These are phyloP conservation scores for Bombus haemorrhoidalis DNA, from an alignment of 1,140 invertebrate species.

Conservation along the genomic window DNA sequence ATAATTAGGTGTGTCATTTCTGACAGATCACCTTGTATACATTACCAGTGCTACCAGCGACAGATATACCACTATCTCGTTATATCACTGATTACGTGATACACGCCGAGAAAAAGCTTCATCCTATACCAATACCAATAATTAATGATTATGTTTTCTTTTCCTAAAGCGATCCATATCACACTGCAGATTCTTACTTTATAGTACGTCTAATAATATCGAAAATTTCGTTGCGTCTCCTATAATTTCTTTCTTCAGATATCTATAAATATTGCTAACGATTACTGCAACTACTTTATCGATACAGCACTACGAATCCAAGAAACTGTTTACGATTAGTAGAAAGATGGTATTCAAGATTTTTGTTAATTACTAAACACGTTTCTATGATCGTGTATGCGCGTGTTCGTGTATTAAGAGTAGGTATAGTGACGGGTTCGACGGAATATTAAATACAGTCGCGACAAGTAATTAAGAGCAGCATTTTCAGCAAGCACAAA, in stretches of 20 bases:
- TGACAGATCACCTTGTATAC: not conserved
- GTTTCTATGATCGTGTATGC: not conserved
- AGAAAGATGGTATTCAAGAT: not conserved
- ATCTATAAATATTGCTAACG: slow-evolving; percentile 17
- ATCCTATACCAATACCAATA: not conserved
- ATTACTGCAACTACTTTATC: slow-evolving; percentile 19
- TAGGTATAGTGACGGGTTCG: not conserved
- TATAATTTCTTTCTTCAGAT: not conserved
- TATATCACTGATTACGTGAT: not conserved
- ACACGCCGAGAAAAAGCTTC: not conserved
- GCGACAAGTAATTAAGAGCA: slow-evolving; percentile 18
- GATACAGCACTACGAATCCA: slow-evolving; percentile 1
- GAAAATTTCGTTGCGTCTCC: slow-evolving; percentile 41
- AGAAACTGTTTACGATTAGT: not conserved
- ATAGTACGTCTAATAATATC: slow-evolving; percentile 41
- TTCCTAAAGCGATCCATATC: slow-evolving; percentile 9
- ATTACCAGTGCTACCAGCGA: slow-evolving; percentile 28
- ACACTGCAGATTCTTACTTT: slow-evolving; percentile 40
- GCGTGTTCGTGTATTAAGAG: not conserved
- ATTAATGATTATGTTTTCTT: slow-evolving; percentile 8
- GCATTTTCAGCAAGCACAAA: slow-evolving; percentile 26
- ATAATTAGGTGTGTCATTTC: not conserved
- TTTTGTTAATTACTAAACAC: not conserved
- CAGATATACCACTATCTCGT: not conserved
- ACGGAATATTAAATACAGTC: slow-evolving; percentile 23